These are phyloP conservation scores for Scaptomyza flava DNA, from an alignment of 2,888 invertebrate genomes.

Conservation along the genomic window DNA sequence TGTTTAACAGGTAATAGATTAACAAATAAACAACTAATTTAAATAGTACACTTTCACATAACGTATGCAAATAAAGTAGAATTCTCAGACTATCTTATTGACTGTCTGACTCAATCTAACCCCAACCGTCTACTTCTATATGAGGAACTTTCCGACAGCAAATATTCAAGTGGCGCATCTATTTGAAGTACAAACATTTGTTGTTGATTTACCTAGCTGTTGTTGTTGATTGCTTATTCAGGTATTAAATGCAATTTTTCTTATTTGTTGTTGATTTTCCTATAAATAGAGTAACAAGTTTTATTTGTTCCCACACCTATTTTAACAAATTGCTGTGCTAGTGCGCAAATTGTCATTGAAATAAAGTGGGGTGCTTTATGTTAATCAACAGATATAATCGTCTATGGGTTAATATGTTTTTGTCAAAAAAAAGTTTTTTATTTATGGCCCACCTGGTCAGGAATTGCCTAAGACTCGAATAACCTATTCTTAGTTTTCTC, in stretches of 20 bases:
- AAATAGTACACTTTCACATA: too few relatives aligned
- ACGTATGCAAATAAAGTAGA: not conserved
- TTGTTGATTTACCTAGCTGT: too few relatives aligned
- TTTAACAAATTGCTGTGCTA: not conserved
- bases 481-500: not conserved
- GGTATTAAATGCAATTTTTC: not conserved
- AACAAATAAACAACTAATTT: too few relatives aligned
- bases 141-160: not conserved
- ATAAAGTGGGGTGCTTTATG: not conserved
- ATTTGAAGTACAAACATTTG: too few relatives aligned
- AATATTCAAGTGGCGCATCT: too few relatives aligned
- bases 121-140: not conserved
- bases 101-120: not conserved
- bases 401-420: not conserved
- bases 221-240: not conserved
- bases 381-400: not conserved
- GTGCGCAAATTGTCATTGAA: not conserved
- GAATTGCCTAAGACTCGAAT: too few relatives aligned
- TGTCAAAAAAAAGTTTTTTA: too few relatives aligned
- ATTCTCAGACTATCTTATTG: not conserved
- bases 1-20: too few relatives aligned
- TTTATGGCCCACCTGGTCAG: too few relatives aligned
- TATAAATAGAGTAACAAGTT: not conserved
- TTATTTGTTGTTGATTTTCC: not conserved
- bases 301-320: not conserved